These are phyloP conservation scores for Sisor rabdophorus DNA, from an alignment of 2,113 vertebrate species.

Conservation along the genomic window DNA sequence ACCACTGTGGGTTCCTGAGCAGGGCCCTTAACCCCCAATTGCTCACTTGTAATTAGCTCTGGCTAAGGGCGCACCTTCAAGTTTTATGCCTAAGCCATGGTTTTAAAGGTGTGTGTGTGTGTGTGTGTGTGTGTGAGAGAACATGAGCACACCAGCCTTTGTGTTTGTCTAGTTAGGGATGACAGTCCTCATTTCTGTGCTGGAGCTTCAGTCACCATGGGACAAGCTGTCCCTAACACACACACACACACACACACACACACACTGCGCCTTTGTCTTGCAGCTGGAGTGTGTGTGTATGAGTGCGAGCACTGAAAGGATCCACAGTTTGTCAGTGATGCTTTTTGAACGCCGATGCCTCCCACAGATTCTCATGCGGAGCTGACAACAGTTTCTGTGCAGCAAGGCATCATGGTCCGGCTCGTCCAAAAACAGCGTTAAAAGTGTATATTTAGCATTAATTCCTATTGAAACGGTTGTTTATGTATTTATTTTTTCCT, in stretches of 20 bases:
- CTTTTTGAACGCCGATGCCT: neutral
- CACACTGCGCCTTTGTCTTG: constrained; percentile 33
- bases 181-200: constrained; percentile 20
- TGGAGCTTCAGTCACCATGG: neutral
- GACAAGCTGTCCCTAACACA: constrained; percentile 9
- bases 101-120: neutral
- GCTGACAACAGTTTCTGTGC: neutral
- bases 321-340: constrained; percentile 21
- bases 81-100: neutral
- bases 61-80: too few species aligned
- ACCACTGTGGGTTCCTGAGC: too few species aligned
- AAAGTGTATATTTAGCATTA: neutral
- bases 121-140: constrained; percentile 5
- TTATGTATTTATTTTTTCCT: too few species aligned
- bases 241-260: constrained; percentile 13
- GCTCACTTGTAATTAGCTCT: too few species aligned
- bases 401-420: neutral
- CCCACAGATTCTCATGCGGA: constrained; percentile 9
- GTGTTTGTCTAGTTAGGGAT: constrained; percentile 22
- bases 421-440: neutral
- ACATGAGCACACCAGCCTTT: neutral
- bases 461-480: too few species aligned
- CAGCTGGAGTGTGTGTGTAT: constrained; percentile 29
- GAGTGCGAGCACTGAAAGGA: constrained; percentile 20
- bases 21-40: too few species aligned